These are phyloP conservation scores for Leptogaster cylindrica DNA, from an alignment of 2,888 invertebrate genomes.

Conservation along the genomic window DNA sequence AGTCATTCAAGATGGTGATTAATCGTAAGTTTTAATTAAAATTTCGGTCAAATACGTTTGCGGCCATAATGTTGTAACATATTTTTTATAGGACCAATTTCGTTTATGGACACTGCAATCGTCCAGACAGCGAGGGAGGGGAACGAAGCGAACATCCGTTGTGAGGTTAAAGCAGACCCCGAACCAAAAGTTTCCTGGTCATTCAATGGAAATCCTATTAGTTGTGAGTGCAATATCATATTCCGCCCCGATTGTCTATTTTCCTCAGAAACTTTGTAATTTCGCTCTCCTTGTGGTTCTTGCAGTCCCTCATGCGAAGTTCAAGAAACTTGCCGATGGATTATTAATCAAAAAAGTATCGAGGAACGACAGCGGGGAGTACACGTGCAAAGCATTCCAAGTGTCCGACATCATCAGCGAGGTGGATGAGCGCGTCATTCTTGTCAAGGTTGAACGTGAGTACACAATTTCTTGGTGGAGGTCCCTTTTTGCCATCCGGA, in stretches of 20 bases:
- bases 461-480: conserved; percentile 53
- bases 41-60: conserved; percentile 14
- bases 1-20: conserved; percentile 60
- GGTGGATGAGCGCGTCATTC: conserved; percentile 65
- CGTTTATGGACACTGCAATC: conserved; percentile 65
- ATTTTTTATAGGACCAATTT: conserved; percentile 64
- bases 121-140: conserved; percentile 65
- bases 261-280: conserved; percentile 31
- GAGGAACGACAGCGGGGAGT: conserved; percentile 66
- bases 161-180: conserved; percentile 60
- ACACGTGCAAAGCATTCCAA: conserved; percentile 67
- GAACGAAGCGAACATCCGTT: conserved; percentile 61
- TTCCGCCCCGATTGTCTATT: conserved; percentile 42
- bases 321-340: conserved; percentile 64
- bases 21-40: conserved; percentile 58
- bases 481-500: background rate
- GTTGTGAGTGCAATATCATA: conserved; percentile 44
- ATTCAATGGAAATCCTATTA: conserved; percentile 61
- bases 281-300: conserved; percentile 26
- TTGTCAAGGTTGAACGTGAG: conserved; percentile 69
- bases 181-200: conserved; percentile 62
- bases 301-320: conserved; percentile 59
- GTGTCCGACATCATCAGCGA: conserved; percentile 63
- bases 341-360: conserved; percentile 66
- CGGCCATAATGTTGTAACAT: conserved; percentile 36